Evolutionary conservation across 2,888 invertebrate species (phyloP).

Genomic region (Ditula angustiorana): DNA sequence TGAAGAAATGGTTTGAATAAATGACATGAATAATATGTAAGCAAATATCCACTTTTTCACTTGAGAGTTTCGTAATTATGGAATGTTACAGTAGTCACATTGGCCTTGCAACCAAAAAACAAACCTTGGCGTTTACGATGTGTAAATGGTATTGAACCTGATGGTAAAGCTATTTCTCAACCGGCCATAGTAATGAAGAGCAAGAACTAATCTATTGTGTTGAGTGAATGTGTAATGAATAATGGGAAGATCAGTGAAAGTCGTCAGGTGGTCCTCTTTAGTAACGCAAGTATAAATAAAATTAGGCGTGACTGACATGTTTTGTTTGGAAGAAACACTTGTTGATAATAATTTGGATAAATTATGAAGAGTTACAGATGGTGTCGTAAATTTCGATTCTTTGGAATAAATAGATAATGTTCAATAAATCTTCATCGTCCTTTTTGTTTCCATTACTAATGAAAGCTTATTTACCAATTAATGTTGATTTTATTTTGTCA

Average conservation of each 20-base stretch:
- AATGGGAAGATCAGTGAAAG: slow-evolving; percentile 30
- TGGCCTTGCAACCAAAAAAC: background rate
- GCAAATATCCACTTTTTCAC: too few species aligned
- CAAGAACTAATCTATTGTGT: slow-evolving; percentile 31
- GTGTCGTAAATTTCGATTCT: background rate
- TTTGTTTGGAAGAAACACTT: slow-evolving; percentile 12
- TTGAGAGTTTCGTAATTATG: too few species aligned
- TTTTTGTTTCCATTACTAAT: too few species aligned
- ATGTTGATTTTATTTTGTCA: too few species aligned
- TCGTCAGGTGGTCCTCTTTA: slow-evolving; percentile 31
- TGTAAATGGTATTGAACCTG: background rate
- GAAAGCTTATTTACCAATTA: too few species aligned
- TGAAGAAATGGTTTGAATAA: too few species aligned
- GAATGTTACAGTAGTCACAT: too few species aligned
- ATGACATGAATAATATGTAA: too few species aligned
- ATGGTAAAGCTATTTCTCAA: background rate
- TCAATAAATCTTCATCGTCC: too few species aligned
- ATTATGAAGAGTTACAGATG: slow-evolving; percentile 11
- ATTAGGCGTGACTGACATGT: slow-evolving; percentile 34
- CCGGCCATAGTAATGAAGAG: slow-evolving; percentile 4
- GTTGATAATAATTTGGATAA: background rate
- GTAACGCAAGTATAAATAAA: slow-evolving; percentile 17
- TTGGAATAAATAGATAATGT: background rate
- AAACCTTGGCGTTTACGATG: background rate
- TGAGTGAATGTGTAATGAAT: slow-evolving; percentile 34